These are phyloP conservation scores for Pseudomyrmex cubaensis DNA, from an alignment of 1,140 invertebrate species.

Conservation along the genomic window DNA sequence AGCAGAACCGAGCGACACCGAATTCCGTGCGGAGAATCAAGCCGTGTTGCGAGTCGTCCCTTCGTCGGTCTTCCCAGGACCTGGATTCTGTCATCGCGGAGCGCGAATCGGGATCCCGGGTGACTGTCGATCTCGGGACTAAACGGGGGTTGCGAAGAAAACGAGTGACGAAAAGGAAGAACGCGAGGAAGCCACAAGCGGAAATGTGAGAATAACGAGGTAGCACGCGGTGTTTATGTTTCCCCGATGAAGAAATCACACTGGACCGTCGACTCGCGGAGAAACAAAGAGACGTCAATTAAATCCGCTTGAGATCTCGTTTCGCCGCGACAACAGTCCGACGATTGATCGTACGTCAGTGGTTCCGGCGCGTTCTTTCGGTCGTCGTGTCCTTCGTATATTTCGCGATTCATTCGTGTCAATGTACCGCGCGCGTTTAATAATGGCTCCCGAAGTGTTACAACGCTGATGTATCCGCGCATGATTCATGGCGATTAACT, in stretches of 20 bases:
- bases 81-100: constrained; percentile 25
- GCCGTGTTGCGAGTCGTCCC: constrained; percentile 55
- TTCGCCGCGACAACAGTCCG: background rate
- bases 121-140: background rate
- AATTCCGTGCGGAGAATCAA: constrained; percentile 52
- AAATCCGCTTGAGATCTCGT: background rate
- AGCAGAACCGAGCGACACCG: constrained; percentile 61
- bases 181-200: background rate
- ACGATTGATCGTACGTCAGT: background rate
- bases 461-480: background rate
- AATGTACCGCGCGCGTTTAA: background rate
- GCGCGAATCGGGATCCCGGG: constrained; percentile 20
- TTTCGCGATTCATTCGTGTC: background rate
- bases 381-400: background rate
- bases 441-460: background rate
- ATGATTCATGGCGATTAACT: constrained; percentile 7
- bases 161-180: background rate
- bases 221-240: constrained; percentile 25
- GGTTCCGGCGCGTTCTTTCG: background rate
- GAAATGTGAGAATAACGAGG: background rate
- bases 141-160: background rate
- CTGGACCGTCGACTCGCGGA: background rate
- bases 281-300: background rate
- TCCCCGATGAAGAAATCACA: background rate
- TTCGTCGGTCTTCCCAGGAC: constrained; percentile 40